Conservation (phyloP, 2,113 vertebrate genomes). For the Tetraodon nigroviridis region DNA sequence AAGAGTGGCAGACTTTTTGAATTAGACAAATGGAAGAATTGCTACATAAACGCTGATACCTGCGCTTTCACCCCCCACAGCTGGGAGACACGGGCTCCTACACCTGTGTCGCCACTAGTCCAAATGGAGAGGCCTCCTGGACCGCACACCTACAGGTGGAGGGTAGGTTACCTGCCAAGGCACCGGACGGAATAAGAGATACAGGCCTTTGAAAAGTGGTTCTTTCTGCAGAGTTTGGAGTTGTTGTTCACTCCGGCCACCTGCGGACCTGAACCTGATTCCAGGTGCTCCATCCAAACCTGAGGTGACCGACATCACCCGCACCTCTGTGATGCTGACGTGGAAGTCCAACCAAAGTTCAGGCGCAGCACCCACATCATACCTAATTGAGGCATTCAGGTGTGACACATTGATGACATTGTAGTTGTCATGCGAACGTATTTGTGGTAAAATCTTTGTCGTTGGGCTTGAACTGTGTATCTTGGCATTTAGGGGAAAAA, state of each 20-base stretch:
- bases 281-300: slow-evolving; percentile 91
- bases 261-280: slow-evolving; percentile 87
- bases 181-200: neutral
- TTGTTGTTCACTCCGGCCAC: slow-evolving; percentile 84
- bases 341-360: slow-evolving; percentile 86
- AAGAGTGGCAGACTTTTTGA: neutral
- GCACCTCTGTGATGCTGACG: slow-evolving; percentile 83
- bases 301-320: slow-evolving; percentile 86
- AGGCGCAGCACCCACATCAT: slow-evolving; percentile 85
- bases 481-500: too few relatives aligned
- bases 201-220: neutral
- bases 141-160: slow-evolving; percentile 90
- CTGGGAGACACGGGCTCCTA: slow-evolving; percentile 90
- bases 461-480: too few relatives aligned
- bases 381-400: slow-evolving; percentile 97
- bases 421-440: neutral
- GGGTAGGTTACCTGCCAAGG: slow-evolving; percentile 73
- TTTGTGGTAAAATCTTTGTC: neutral
- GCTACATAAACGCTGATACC: neutral
- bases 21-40: too few relatives aligned
- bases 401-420: slow-evolving; percentile 40
- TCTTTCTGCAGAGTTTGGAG: slow-evolving; percentile 82
- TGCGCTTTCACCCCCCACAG: slow-evolving; percentile 75
- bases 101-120: slow-evolving; percentile 87
- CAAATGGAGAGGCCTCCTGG: slow-evolving; percentile 92